Evolutionary conservation across 1,140 invertebrate genomes (phyloP).

Genomic region (Druon quercuslanigerum): DNA sequence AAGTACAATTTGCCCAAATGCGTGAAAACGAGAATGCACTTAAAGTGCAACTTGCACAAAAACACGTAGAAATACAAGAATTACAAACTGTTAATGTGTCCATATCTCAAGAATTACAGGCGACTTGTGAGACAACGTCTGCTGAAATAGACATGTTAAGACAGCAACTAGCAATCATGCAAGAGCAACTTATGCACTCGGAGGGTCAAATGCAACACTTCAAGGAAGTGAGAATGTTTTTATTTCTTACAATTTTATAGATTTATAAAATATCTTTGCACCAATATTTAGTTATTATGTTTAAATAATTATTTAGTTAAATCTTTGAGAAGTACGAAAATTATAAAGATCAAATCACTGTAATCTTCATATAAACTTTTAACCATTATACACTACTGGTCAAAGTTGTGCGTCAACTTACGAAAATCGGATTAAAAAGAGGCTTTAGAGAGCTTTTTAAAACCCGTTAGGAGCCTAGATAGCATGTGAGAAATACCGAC

Average conservation of each 20-base stretch:
- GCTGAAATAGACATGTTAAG: slow-evolving; percentile 71
- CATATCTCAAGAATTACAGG: slow-evolving; percentile 72
- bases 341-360: too few relatives aligned
- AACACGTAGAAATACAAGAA: slow-evolving; percentile 76
- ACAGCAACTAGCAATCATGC: slow-evolving; percentile 72
- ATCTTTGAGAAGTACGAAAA: too few relatives aligned
- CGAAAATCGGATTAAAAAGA: too few relatives aligned
- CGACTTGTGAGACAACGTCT: slow-evolving; percentile 71
- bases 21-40: slow-evolving; percentile 74
- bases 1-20: slow-evolving; percentile 74
- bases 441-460: too few relatives aligned
- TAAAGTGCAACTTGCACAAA: slow-evolving; percentile 73
- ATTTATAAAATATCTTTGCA: too few relatives aligned
- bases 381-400: too few relatives aligned
- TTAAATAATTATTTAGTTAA: too few relatives aligned
- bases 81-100: slow-evolving; percentile 72
- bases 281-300: too few relatives aligned
- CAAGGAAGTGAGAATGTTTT: slow-evolving; percentile 73
- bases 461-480: too few relatives aligned
- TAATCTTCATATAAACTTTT: too few relatives aligned
- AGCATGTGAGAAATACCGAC: too few relatives aligned
- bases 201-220: slow-evolving; percentile 67
- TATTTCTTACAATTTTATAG: not conserved
- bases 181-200: slow-evolving; percentile 68
- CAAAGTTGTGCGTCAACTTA: too few relatives aligned